Evolutionary conservation across 2,113 vertebrate species (phyloP).

Genomic region (Clarias batrachus): DNA sequence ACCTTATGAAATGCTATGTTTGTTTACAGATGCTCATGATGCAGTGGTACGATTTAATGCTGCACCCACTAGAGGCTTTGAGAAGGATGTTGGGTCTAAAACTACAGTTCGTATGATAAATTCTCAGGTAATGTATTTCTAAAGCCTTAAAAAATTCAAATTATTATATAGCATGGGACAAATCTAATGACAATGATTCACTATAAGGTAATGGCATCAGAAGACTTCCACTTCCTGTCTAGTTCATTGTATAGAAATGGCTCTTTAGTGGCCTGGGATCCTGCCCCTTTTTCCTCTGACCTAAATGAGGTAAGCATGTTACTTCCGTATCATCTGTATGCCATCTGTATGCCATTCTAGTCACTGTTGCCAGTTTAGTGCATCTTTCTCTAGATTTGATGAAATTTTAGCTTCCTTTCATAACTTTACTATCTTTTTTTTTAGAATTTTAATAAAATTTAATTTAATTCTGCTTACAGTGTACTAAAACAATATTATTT

Average conservation of each 20-base stretch:
- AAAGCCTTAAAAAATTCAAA: not conserved
- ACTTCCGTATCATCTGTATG: not conserved
- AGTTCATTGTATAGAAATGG: constrained; percentile 75
- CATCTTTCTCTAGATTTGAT: no score
- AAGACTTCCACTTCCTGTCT: constrained; percentile 75
- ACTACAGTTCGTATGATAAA: constrained; percentile 77
- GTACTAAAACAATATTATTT: no score
- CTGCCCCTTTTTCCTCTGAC: constrained; percentile 74
- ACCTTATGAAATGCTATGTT: not conserved
- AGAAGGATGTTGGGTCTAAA: constrained; percentile 77
- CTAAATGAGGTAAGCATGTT: constrained; percentile 67
- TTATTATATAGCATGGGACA: not conserved
- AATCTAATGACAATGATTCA: not conserved
- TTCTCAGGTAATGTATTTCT: constrained; percentile 67
- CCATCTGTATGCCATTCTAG: no score
- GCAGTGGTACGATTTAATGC: constrained; percentile 76
- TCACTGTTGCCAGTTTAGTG: no score
- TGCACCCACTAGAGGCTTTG: constrained; percentile 70
- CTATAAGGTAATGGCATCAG: constrained; percentile 74
- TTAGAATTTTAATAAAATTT: no score
- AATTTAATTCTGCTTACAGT: no score
- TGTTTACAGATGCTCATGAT: constrained; percentile 70
- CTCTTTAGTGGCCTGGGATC: constrained; percentile 77
- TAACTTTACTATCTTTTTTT: no score
- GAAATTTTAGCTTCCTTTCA: no score